Conservation (phyloP, 2,113 vertebrate species). For the Agapornis roseicollis region DNA sequence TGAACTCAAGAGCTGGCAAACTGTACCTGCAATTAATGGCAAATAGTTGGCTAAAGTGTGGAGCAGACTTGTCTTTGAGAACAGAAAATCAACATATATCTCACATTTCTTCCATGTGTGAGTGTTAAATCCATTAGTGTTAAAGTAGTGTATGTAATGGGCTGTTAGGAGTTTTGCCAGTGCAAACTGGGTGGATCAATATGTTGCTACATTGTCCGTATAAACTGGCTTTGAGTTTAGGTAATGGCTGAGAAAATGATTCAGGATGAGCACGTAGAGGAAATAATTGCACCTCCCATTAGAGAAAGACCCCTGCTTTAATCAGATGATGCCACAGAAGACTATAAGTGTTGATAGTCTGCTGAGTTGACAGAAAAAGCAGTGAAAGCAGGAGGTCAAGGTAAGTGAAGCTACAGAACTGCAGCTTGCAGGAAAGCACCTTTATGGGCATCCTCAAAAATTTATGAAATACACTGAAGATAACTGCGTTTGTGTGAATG, state of each 20-base stretch:
- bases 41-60: background rate
- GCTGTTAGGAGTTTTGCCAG: background rate
- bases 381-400: background rate
- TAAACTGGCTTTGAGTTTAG: background rate
- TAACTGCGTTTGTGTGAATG: background rate
- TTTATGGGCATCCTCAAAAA: background rate
- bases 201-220: background rate
- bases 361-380: background rate
- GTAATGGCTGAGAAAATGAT: background rate
- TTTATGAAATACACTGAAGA: background rate
- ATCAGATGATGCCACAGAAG: background rate
- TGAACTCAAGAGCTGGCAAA: background rate
- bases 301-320: background rate
- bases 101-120: background rate
- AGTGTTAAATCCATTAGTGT: background rate
- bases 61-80: background rate
- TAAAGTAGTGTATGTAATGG: background rate
- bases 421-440: background rate
- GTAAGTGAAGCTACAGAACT: background rate
- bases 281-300: background rate
- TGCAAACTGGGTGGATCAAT: conserved; percentile 2
- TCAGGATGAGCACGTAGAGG: background rate
- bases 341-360: background rate
- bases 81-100: background rate
- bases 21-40: background rate